Evolutionary conservation across 2,888 invertebrate species (phyloP).

Genomic region (Diarsia mendica): DNA sequence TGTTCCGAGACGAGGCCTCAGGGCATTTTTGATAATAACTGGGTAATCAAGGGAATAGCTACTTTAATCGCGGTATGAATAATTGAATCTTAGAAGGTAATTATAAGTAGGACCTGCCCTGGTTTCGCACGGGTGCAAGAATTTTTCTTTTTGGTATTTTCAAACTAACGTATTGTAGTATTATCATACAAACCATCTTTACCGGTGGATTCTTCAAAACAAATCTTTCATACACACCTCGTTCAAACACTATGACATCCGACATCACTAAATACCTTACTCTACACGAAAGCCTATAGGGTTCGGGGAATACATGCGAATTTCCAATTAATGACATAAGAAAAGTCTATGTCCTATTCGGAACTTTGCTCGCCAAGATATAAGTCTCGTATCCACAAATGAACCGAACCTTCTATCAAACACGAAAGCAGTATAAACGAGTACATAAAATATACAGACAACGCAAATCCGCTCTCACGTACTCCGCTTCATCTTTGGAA

Average conservation of each 20-base stretch:
- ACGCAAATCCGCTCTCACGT: constrained; percentile 59
- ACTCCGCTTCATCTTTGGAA: constrained; percentile 69
- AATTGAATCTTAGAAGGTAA: constrained; percentile 20
- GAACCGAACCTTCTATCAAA: neutral
- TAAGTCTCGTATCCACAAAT: neutral
- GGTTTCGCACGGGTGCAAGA: neutral
- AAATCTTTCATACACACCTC: neutral
- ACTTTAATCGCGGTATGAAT: constrained; percentile 41
- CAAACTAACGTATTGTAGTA: neutral
- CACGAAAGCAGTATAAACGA: constrained; percentile 4
- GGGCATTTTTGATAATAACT: constrained; percentile 75
- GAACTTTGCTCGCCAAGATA: no score
- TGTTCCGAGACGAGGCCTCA: constrained; percentile 71
- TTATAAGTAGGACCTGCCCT: neutral
- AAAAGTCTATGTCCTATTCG: no score
- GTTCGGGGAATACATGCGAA: no score
- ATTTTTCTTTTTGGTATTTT: neutral
- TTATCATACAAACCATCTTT: no score
- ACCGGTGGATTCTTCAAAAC: neutral
- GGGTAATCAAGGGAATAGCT: constrained; percentile 60
- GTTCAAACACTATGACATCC: no score
- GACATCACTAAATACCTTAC: no score
- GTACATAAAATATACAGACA: constrained; percentile 26
- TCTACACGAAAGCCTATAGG: no score
- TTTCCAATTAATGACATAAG: no score